A percentile compares a stretch with the other conserved stretches of the same genome.
These are phyloP conservation scores for Rhinoptilus africanus DNA, from an alignment of 2,113 vertebrate species.

Conservation along the genomic window DNA sequence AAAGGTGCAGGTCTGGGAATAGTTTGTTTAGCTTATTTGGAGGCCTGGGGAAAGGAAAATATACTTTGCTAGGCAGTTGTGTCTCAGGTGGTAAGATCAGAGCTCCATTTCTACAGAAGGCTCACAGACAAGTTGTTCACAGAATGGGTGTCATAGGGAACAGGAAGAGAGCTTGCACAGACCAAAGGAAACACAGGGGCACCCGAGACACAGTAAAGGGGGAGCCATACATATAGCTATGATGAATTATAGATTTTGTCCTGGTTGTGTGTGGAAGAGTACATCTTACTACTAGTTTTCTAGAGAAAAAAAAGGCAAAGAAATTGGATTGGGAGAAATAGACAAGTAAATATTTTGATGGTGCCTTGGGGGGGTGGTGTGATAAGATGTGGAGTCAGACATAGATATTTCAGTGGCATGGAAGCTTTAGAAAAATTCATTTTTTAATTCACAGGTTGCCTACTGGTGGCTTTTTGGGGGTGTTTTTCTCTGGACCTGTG, in stretches of 20 bases:
- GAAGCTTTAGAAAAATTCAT: not conserved
- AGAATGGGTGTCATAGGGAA: rapidly evolving
- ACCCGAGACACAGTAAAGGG: not conserved
- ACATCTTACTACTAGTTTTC: not conserved
- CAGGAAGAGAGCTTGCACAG: not conserved
- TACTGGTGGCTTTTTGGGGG: rapidly evolving
- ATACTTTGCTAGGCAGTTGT: not conserved
- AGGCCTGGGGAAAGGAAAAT: not conserved
- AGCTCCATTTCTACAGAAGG: not conserved
- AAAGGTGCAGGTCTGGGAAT: not conserved
- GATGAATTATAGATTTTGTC: not conserved
- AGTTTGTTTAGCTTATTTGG: not conserved
- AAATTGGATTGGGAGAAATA: not conserved
- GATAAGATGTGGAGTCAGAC: not conserved
- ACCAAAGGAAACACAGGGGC: not conserved
- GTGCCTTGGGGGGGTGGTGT: not conserved
- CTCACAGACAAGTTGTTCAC: not conserved
- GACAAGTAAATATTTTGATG: not conserved
- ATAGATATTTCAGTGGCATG: not conserved
- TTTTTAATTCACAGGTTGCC: not conserved
- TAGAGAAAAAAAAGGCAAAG: not conserved
- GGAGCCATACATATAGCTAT: not conserved
- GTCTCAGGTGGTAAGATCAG: not conserved
- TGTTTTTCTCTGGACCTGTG: not conserved
- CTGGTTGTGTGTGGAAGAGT: not conserved